phyloP scores from a whole-genome alignment of 1,140 invertebrate species.

The Pseudomyrmex flavicornis region DNA sequence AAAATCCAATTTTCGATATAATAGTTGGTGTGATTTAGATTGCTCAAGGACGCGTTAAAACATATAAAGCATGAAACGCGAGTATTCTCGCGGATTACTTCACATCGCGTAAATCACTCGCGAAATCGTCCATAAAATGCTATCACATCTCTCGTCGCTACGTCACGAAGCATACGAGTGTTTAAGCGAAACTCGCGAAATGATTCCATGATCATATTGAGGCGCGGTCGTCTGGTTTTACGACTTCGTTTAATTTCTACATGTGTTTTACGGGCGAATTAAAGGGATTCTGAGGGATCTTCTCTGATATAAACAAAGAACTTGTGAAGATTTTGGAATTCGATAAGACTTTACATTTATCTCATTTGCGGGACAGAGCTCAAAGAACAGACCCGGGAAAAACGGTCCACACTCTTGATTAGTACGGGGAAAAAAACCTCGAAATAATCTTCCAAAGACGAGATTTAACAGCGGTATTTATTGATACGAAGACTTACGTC shows the following conservation, averaged over 20 bases:
- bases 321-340: conserved; percentile 43
- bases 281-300: conserved; percentile 37
- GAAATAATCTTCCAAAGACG: too few species aligned
- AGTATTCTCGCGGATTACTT: not conserved
- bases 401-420: too few species aligned
- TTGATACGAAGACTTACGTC: too few species aligned
- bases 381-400: too few species aligned
- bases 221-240: conserved; percentile 55
- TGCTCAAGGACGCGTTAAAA: not conserved
- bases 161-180: conserved; percentile 12
- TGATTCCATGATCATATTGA: conserved; percentile 5
- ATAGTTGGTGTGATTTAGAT: conserved; percentile 10
- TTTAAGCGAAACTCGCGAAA: conserved; percentile 15
- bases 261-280: conserved; percentile 61
- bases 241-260: conserved; percentile 61
- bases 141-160: conserved; percentile 32
- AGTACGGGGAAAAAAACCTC: too few species aligned
- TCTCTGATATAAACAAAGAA: not conserved
- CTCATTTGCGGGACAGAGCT: not conserved
- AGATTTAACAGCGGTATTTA: too few species aligned
- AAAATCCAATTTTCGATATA: conserved; percentile 49
- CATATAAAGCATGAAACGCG: too few species aligned
- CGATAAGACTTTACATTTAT: conserved; percentile 30
- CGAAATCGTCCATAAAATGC: conserved; percentile 51
- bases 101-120: conserved; percentile 58